Percentiles rank a stretch among this genome's conserved stretches.
Conservation (phyloP, 2,888 invertebrate genomes). For the Tipula lateralis region DNA sequence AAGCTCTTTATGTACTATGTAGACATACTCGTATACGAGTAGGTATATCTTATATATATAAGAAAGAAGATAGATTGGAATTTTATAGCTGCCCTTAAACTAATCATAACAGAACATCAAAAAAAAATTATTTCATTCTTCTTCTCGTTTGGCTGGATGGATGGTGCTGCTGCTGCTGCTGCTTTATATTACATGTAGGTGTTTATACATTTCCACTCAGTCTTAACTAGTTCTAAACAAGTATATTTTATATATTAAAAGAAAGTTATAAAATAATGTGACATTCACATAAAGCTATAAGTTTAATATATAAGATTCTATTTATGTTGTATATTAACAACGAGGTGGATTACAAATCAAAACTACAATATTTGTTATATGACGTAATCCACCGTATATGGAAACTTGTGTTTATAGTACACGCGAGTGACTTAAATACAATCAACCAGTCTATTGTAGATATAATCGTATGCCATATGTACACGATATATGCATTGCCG, state of each 20-base stretch:
- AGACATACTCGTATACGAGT: too few relatives aligned
- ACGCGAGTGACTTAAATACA: not conserved
- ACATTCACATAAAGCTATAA: not conserved
- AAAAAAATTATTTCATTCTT: not conserved
- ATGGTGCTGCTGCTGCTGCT: not conserved
- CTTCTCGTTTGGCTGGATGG: not conserved
- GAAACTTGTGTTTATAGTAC: not conserved
- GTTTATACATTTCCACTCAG: not conserved
- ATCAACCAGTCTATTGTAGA: not conserved
- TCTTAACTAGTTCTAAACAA: not conserved
- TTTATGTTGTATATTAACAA: not conserved
- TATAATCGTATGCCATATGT: not conserved
- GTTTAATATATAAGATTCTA: not conserved
- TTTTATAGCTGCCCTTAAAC: not conserved
- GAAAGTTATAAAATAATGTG: constrained; percentile 3
- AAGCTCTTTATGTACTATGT: not conserved
- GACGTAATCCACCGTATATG: not conserved
- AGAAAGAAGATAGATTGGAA: constrained; percentile 5
- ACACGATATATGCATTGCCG: not conserved
- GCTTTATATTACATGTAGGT: not conserved
- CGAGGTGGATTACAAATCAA: constrained; percentile 24
- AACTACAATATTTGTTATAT: not conserved
- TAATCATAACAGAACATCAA: not conserved
- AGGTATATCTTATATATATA: too few relatives aligned
- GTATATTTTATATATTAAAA: not conserved